Evolutionary conservation across 2,888 invertebrate genomes (phyloP).

Genomic region (Allophyes oxyacanthae): DNA sequence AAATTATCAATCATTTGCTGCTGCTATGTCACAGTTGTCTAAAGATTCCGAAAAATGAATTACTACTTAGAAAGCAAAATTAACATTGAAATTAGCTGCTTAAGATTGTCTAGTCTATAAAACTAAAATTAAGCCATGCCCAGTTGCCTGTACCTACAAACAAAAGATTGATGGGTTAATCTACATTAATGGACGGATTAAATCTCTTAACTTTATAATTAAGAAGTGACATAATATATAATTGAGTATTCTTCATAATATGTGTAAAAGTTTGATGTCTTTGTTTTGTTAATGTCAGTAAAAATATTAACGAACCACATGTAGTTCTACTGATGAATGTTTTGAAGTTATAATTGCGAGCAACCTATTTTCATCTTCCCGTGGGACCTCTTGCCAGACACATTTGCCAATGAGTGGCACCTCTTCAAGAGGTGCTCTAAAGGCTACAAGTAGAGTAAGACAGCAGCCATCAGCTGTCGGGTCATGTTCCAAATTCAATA

Average conservation of each 20-base stretch:
- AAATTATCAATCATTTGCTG: too few relatives aligned
- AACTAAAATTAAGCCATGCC: too few relatives aligned
- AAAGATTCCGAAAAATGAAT: too few relatives aligned
- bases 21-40: too few relatives aligned
- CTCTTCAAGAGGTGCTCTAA: slow-evolving; percentile 95
- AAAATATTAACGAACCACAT: slow-evolving; percentile 92
- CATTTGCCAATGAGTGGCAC: slow-evolving; percentile 96
- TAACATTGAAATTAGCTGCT: too few relatives aligned
- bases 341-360: slow-evolving; percentile 91
- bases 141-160: too few relatives aligned
- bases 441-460: slow-evolving; percentile 94
- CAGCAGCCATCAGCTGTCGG: slow-evolving; percentile 93
- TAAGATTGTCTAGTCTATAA: too few relatives aligned
- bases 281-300: slow-evolving; percentile 39
- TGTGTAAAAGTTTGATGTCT: slow-evolving; percentile 19
- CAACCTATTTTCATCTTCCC: slow-evolving; percentile 91
- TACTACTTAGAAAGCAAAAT: too few relatives aligned
- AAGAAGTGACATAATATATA: neutral
- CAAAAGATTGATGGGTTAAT: too few relatives aligned
- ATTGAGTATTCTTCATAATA: slow-evolving; percentile 37
- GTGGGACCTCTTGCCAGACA: slow-evolving; percentile 95
- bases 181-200: slow-evolving; percentile 46
- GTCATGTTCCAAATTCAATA: slow-evolving; percentile 93
- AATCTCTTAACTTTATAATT: slow-evolving; percentile 17
- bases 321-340: slow-evolving; percentile 94